Percentiles rank a stretch among this genome's conserved stretches.
Evolutionary conservation across 2,113 vertebrate genomes (phyloP).

Genomic region (Felis catus): DNA sequence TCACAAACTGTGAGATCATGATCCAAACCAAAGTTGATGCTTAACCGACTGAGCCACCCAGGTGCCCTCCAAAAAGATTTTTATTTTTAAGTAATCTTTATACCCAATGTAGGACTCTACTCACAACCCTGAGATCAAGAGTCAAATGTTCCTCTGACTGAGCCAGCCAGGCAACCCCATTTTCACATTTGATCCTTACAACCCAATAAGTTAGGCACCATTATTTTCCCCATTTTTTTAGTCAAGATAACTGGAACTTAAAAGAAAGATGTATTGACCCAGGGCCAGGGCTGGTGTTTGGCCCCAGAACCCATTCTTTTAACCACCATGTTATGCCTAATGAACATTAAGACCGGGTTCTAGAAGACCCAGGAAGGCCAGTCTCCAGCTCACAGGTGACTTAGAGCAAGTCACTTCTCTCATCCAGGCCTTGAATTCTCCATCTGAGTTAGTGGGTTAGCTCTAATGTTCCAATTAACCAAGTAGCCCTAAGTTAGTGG

Average conservation of each 20-base stretch:
- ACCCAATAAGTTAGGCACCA: background rate
- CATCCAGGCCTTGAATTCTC: background rate
- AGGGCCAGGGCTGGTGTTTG: background rate
- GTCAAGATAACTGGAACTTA: background rate
- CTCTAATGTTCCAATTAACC: background rate
- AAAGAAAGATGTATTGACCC: background rate
- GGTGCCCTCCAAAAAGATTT: background rate
- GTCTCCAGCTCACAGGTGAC: background rate
- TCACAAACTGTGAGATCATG: too few species aligned
- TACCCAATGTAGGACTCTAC: background rate
- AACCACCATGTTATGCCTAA: background rate
- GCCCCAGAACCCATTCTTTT: background rate
- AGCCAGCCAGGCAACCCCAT: background rate
- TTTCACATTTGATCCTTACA: slow-evolving; percentile 27
- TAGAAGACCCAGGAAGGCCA: background rate
- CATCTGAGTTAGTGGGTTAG: background rate
- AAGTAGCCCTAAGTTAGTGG: background rate
- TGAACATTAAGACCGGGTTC: background rate
- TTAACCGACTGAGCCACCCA: too few species aligned
- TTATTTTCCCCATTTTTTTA: background rate
- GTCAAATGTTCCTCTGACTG: background rate
- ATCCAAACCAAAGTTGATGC: too few species aligned
- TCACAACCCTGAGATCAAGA: background rate
- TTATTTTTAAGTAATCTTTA: background rate
- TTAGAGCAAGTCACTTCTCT: background rate